Conservation (phyloP, 37 sponge, comb jelly and placozoan genomes). For the Beroe forskalii region DNA sequence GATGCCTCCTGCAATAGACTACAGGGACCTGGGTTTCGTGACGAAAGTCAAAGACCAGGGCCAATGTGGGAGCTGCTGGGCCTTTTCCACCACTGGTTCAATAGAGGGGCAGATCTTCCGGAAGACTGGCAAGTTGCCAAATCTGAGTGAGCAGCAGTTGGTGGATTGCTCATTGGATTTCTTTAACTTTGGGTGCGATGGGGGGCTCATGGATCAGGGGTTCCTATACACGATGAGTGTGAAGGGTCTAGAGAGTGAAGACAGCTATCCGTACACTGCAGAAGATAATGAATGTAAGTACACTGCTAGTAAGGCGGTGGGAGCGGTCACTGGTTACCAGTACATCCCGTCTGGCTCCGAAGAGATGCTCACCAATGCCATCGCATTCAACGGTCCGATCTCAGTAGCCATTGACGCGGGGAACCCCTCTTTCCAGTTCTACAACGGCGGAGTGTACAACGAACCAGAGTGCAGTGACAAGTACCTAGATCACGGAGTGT, state of each 20-base stretch:
- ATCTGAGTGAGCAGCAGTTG: constrained; percentile 88
- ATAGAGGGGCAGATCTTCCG: constrained; percentile 35
- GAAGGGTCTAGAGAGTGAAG: constrained; percentile 82
- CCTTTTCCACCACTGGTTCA: constrained; percentile 66
- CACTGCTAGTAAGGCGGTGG: constrained; percentile 64
- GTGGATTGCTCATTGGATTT: constrained; percentile 85
- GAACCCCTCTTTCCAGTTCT: constrained; percentile 76
- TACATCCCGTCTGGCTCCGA: constrained; percentile 73
- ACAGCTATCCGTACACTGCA: constrained; percentile 91
- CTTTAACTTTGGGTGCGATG: constrained; percentile 92
- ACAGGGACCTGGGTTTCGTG: constrained; percentile 67
- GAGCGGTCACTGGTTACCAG: constrained; percentile 55
- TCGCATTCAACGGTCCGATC: constrained; percentile 81
- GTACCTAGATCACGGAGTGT: constrained; percentile 84
- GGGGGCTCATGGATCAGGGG: constrained; percentile 87
- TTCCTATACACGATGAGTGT: constrained; percentile 37
- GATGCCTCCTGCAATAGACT: neutral
- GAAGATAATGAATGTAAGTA: constrained; percentile 74
- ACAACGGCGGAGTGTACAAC: constrained; percentile 77
- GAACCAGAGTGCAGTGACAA: constrained; percentile 78
- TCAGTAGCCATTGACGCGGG: constrained; percentile 92
- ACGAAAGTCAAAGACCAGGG: constrained; percentile 73
- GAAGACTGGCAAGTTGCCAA: neutral
- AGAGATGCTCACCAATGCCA: constrained; percentile 72
- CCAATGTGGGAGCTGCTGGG: constrained; percentile 68